A percentile compares a stretch with the other conserved stretches of the same genome.
Conservation (phyloP, 2,888 invertebrate species). For the Cephus runcator region DNA sequence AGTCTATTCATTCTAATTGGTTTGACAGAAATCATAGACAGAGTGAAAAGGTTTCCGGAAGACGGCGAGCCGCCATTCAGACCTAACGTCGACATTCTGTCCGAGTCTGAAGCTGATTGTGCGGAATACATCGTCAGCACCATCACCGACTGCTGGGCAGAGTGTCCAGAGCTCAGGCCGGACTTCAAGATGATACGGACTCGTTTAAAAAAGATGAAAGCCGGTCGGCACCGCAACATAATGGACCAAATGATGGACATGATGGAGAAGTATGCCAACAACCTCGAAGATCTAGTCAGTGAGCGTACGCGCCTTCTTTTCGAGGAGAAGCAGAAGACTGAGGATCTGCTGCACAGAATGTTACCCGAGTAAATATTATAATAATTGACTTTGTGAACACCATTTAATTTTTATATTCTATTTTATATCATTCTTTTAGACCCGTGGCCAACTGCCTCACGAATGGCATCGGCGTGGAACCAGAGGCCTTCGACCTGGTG, state of each 20-base stretch:
- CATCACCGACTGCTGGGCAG: slow-evolving; percentile 91
- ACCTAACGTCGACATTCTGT: slow-evolving; percentile 79
- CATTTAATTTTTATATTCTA: slow-evolving; percentile 9
- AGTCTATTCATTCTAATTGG: background rate
- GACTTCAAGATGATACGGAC: slow-evolving; percentile 84
- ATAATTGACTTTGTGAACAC: background rate
- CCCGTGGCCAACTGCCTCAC: slow-evolving; percentile 90
- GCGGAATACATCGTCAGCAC: slow-evolving; percentile 84
- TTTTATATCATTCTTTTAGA: slow-evolving; percentile 66
- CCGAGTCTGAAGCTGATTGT: slow-evolving; percentile 78
- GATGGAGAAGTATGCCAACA: slow-evolving; percentile 97
- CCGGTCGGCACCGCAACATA: slow-evolving; percentile 89
- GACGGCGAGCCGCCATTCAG: slow-evolving; percentile 81
- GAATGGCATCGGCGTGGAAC: slow-evolving; percentile 89
- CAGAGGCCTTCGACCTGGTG: slow-evolving; percentile 92
- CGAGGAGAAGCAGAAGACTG: slow-evolving; percentile 94
- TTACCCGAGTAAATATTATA: slow-evolving; percentile 80
- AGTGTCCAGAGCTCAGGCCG: slow-evolving; percentile 83
- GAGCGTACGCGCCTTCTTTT: slow-evolving; percentile 89
- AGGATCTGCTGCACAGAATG: slow-evolving; percentile 93
- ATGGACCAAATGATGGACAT: slow-evolving; percentile 98
- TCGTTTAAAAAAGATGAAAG: slow-evolving; percentile 88
- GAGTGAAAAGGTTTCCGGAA: slow-evolving; percentile 77
- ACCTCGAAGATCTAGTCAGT: slow-evolving; percentile 92
- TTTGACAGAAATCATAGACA: slow-evolving; percentile 82